Conservation (phyloP, 1,140 invertebrate genomes). For the Mizuhopecten yessoensis region DNA sequence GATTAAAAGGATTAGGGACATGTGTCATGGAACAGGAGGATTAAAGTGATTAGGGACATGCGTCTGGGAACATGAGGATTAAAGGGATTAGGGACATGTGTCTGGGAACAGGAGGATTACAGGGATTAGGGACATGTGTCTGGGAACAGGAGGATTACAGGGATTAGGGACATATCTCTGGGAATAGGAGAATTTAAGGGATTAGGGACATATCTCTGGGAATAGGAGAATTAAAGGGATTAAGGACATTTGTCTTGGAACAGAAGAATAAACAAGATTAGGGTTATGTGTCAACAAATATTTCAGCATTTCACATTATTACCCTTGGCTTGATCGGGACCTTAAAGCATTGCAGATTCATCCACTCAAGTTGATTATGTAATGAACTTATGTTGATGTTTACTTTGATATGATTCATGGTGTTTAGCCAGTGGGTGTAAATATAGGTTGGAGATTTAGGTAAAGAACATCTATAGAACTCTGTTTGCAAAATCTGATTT, state of each 20-base stretch:
- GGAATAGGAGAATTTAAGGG: background rate
- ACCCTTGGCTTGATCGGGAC: background rate
- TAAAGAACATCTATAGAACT: background rate
- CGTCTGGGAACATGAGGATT: no score
- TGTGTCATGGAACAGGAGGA: no score
- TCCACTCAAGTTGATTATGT: background rate
- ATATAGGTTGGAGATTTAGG: background rate
- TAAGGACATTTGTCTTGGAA: background rate
- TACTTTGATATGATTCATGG: constrained; percentile 19
- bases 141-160: no score
- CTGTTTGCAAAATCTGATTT: constrained; percentile 2
- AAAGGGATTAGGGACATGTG: no score
- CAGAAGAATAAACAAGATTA: background rate
- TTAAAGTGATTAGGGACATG: no score
- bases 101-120: no score
- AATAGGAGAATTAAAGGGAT: background rate
- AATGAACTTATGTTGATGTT: constrained; percentile 35
- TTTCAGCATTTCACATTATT: background rate
- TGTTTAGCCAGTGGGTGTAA: background rate
- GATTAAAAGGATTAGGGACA: no score
- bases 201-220: background rate
- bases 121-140: no score
- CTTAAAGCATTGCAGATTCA: background rate
- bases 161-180: background rate
- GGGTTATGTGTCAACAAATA: background rate